Evolutionary conservation across 2,113 vertebrate genomes (phyloP).

Genomic region (Merops nubicus): DNA sequence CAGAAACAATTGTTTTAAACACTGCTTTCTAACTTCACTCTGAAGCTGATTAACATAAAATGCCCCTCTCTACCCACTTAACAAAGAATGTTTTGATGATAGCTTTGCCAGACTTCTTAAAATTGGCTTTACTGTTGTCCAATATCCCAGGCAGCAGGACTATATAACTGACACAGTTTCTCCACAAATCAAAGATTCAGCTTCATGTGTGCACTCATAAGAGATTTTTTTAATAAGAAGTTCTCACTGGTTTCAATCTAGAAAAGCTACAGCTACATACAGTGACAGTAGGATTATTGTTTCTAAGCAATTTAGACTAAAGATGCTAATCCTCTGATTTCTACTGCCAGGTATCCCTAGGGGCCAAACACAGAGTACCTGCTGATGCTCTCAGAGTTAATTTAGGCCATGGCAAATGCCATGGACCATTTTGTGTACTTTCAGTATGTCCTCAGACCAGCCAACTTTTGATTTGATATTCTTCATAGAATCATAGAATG

Average conservation of each 20-base stretch:
- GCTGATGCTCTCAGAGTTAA: accelerated
- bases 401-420: not conserved
- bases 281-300: not conserved
- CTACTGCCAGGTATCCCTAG: not conserved
- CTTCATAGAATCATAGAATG: too few species aligned
- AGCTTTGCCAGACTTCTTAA: not conserved
- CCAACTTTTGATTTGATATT: not conserved
- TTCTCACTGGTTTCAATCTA: not conserved
- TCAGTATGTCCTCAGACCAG: not conserved
- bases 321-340: not conserved
- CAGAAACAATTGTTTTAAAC: not conserved
- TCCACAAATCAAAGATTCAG: not conserved
- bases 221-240: not conserved
- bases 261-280: not conserved
- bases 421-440: not conserved
- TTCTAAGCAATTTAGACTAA: not conserved
- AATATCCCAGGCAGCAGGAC: not conserved
- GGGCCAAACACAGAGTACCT: not conserved
- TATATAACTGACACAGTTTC: not conserved
- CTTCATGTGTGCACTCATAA: not conserved
- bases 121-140: not conserved
- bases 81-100: not conserved
- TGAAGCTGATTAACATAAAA: not conserved
- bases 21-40: not conserved
- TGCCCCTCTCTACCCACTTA: not conserved